phyloP scores from a whole-genome alignment of 1,140 invertebrate genomes.

The Pogonus chalceus region DNA sequence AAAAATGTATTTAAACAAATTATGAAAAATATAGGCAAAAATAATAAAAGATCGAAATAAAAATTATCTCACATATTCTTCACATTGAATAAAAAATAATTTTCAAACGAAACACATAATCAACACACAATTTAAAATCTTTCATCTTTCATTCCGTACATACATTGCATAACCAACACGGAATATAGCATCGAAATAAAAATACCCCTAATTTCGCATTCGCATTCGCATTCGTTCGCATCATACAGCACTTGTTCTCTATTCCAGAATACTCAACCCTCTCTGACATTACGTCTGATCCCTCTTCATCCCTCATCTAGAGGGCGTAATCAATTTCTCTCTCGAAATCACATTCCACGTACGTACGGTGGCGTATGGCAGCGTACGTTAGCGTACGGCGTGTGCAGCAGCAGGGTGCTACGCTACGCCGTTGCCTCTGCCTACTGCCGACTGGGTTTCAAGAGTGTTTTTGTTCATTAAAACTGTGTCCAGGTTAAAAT shows the following conservation, averaged over 20 bases:
- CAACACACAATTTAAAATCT: background rate
- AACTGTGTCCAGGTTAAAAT: conserved; percentile 20
- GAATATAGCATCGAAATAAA: conserved; percentile 6
- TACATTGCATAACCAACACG: conserved; percentile 8
- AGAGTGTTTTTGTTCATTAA: conserved; percentile 18
- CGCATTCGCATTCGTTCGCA: too few relatives aligned
- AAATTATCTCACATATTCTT: conserved; percentile 4
- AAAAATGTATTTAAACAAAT: too few relatives aligned
- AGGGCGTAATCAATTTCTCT: conserved; percentile 9
- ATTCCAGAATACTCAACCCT: background rate
- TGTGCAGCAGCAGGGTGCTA: conserved; percentile 3
- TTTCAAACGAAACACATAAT: background rate
- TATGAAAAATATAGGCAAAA: too few relatives aligned
- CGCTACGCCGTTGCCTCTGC: conserved; percentile 9
- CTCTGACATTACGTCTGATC: too few relatives aligned
- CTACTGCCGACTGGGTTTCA: background rate
- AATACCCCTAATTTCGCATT: background rate
- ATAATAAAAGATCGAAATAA: conserved; percentile 10
- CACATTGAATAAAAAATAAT: background rate
- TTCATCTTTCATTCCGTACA: background rate
- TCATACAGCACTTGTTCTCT: background rate
- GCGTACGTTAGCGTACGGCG: background rate
- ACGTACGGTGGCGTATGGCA: background rate
- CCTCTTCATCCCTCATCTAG: too few relatives aligned
- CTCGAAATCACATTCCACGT: conserved; percentile 5